Evolutionary conservation across 2,113 vertebrate genomes (phyloP), one percentile per base, ranked within the genome.

Genomic region (Sardina pilchardus): DNA sequence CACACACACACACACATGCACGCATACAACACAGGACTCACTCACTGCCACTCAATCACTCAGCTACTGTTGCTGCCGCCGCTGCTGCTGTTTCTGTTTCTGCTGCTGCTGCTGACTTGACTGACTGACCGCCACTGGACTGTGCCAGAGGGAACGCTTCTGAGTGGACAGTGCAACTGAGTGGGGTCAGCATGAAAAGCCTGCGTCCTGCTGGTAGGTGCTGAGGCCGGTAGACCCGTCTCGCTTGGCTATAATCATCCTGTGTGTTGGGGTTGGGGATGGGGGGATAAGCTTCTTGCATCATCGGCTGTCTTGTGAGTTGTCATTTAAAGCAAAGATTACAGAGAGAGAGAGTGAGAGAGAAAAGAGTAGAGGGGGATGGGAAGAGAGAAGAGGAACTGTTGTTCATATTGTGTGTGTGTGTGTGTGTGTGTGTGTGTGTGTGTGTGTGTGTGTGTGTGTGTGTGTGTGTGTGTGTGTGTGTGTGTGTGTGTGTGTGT

Each of bases 131-230:
- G 6, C 53, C 19, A 24, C 19, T 24, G 19, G 53, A 59, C 53
- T 24, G 3, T 21, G 53, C 53, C 53, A 6, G 53, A 24, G 48
- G 14, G 10, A 6, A 24, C 53, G 4, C 53, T 59, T 4, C 53
- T 59, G 53, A 24, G 53, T 59, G 53, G 53, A 42, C 17, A 6
- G 6, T 47, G 19, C 45, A 50, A 67, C 9, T 26, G n/a, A 63
- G 21, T 9, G 4, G 44, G 1, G 45, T 42, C 80, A 81, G 56
- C 75, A 56, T 48, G 43, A 78, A 48, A 84, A 42, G 82, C 84
- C 75, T 2, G 21, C 21, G 16, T 71, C 45, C n/a, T 14, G 14
- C 84, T 75, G 87, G 89, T 90, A 86, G 43, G 89, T 87, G 45
- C 34, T 19, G 63, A 67, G 8, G 63, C 63, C 10, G n/a, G 71